Percentiles rank a stretch among this genome's conserved stretches.
Evolutionary conservation across 2,888 invertebrate genomes (phyloP).

Genomic region (Pyralis farinalis): DNA sequence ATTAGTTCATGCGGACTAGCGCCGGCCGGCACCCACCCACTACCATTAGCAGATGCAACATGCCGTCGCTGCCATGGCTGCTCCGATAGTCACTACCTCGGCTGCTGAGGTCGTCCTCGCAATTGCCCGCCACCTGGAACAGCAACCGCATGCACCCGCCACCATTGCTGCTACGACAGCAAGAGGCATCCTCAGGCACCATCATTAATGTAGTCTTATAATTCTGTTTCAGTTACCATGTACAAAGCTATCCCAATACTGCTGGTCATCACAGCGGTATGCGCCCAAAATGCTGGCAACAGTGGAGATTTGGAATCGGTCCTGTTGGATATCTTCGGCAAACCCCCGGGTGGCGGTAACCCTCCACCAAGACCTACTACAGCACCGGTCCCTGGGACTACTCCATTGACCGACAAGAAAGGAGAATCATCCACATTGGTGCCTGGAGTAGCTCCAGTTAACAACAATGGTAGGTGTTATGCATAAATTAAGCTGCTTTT

Average conservation of each 20-base stretch:
- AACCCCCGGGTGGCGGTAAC: constrained; percentile 20
- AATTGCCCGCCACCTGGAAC: no score
- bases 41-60: no score
- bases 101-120: no score
- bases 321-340: constrained; percentile 53
- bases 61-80: no score
- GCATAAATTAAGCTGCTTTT: no score
- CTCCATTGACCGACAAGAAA: constrained; percentile 10
- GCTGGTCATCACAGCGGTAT: not conserved
- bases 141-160: no score
- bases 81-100: no score
- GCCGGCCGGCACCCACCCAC: no score
- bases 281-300: not conserved
- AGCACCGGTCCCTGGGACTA: not conserved
- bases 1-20: no score
- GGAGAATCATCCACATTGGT: constrained; percentile 21
- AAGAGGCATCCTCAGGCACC: no score
- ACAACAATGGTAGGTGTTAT: constrained; percentile 10
- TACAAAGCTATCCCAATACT: not conserved
- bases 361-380: not conserved
- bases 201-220: no score
- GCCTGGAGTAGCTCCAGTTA: constrained; percentile 10
- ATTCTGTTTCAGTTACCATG: not conserved
- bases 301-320: constrained; percentile 53
- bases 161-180: no score